phyloP scores from a whole-genome alignment of 2,113 vertebrate genomes.

The Aythya baeri region DNA sequence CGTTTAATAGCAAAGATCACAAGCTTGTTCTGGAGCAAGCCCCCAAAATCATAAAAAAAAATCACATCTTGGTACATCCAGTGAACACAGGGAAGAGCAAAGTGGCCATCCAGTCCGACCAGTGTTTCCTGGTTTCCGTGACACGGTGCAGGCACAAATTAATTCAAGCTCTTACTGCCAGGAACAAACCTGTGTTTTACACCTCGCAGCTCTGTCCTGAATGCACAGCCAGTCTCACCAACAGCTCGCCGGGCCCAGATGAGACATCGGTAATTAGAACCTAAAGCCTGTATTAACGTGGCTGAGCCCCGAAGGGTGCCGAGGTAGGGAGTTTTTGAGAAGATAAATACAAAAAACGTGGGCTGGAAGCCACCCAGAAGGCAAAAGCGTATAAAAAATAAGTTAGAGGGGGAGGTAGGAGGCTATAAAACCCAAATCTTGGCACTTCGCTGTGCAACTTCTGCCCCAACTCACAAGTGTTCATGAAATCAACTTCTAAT shows the following conservation, averaged over 20 bases:
- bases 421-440: neutral
- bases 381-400: neutral
- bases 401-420: neutral
- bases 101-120: neutral
- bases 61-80: rapidly evolving
- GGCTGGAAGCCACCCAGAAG: neutral
- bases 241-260: neutral
- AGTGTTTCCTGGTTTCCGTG: rapidly evolving
- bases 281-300: rapidly evolving
- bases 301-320: neutral
- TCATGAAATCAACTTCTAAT: neutral
- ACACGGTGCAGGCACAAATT: neutral
- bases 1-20: rapidly evolving
- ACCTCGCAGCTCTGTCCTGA: neutral
- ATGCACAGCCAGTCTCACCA: neutral
- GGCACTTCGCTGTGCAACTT: neutral
- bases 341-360: neutral
- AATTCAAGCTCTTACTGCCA: neutral
- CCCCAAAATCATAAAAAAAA: neutral
- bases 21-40: neutral
- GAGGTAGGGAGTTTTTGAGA: neutral
- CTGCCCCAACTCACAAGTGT: neutral
- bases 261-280: neutral
- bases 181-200: neutral
- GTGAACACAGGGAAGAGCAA: neutral